These are phyloP conservation scores for Triplophysa rosa DNA, from an alignment of 2,113 vertebrate species.

Conservation along the genomic window DNA sequence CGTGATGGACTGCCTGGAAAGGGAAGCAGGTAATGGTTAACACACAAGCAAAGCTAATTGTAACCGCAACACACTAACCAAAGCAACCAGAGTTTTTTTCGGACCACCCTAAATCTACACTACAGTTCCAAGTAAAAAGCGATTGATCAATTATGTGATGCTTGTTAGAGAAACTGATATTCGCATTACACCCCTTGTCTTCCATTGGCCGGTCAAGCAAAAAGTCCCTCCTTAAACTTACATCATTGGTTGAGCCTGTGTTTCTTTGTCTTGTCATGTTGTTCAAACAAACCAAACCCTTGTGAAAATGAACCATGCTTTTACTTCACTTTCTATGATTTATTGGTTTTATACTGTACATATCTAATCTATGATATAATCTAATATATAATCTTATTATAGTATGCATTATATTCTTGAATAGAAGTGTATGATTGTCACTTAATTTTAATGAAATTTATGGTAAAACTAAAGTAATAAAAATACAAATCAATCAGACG, in stretches of 20 bases:
- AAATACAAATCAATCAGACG: no score
- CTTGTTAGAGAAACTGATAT: background rate
- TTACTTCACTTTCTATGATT: no score
- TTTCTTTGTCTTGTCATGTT: background rate
- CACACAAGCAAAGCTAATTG: slow-evolving; percentile 16
- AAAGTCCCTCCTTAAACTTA: background rate
- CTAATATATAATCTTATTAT: no score
- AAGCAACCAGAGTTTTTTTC: background rate
- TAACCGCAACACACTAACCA: background rate
- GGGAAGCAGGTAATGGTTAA: slow-evolving; percentile 6
- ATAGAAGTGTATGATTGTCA: no score
- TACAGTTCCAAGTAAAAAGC: background rate
- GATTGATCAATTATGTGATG: background rate
- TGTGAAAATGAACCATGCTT: no score
- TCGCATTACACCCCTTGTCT: background rate
- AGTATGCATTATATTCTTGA: no score
- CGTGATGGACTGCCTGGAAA: slow-evolving; percentile 37
- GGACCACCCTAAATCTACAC: background rate
- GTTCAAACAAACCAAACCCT: background rate
- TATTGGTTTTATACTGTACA: no score
- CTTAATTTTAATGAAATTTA: no score
- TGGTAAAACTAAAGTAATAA: no score
- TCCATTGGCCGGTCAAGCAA: no score
- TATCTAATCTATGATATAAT: no score
- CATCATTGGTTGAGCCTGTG: no score